Conservation (phyloP, 1,140 invertebrate species). For the Drosophila ogumai region DNA sequence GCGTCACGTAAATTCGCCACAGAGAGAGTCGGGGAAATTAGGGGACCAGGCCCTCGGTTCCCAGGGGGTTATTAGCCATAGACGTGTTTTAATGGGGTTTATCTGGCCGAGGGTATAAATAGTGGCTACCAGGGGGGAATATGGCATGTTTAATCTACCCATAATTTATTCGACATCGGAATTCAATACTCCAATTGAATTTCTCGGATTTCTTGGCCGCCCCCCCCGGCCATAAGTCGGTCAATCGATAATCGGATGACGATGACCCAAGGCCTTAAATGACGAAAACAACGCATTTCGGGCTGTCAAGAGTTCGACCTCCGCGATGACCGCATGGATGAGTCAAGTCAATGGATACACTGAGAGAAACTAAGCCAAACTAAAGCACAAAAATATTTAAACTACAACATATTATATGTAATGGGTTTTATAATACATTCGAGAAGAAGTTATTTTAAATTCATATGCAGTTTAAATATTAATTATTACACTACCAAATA, state of each 20-base stretch:
- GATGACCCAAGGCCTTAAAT: slow-evolving; percentile 48
- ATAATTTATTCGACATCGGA: slow-evolving; percentile 48
- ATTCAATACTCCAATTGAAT: slow-evolving; percentile 42
- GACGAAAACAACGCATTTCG: slow-evolving; percentile 58
- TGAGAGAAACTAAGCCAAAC: background rate
- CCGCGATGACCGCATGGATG: slow-evolving; percentile 59
- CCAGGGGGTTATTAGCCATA: slow-evolving; percentile 33
- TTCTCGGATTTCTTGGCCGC: slow-evolving; percentile 19
- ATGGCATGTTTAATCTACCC: slow-evolving; percentile 40
- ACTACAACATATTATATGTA: background rate
- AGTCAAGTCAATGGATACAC: slow-evolving; percentile 61
- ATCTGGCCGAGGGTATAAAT: slow-evolving; percentile 12
- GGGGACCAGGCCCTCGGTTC: slow-evolving; percentile 22
- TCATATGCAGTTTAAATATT: no score
- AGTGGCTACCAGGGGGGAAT: slow-evolving; percentile 13
- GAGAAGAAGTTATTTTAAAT: no score
- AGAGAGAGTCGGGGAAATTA: slow-evolving; percentile 19
- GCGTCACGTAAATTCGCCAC: slow-evolving; percentile 65
- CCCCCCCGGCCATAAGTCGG: slow-evolving; percentile 55
- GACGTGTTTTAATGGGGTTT: slow-evolving; percentile 30
- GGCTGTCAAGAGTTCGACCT: slow-evolving; percentile 36
- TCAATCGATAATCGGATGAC: slow-evolving; percentile 70
- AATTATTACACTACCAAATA: no score
- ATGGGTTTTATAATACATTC: background rate
- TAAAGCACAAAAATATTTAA: no score